These are phyloP conservation scores for zebrafish (Danio rerio) DNA, from an alignment of 2,113 vertebrate genomes.

Conservation along the genomic window GRCz12tu NC_133190.1:40548001-40548500, in stretches of 20 bases:
- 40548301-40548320: slow-evolving; percentile 3
- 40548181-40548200: slow-evolving; percentile 89
- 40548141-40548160: no score
- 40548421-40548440: slow-evolving; percentile 92
- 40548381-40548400: slow-evolving; percentile 88
- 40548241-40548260: slow-evolving; percentile 91
- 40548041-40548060: not conserved
- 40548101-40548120: slow-evolving; percentile 91
- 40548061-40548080: not conserved
- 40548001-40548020: not conserved
- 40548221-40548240: slow-evolving; percentile 88
- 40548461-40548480: slow-evolving; percentile 90
- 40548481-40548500: slow-evolving; percentile 92
- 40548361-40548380: not conserved
- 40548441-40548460: slow-evolving; percentile 90
- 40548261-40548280: slow-evolving; percentile 90
- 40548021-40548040: not conserved
- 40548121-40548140: slow-evolving; percentile 71
- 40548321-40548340: not conserved
- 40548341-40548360: not conserved
- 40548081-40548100: slow-evolving; percentile 77
- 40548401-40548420: slow-evolving; percentile 91
- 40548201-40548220: slow-evolving; percentile 88
- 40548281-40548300: slow-evolving; percentile 91
- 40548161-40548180: slow-evolving; percentile 94